phyloP scores from a whole-genome alignment of 2,888 invertebrate genomes.

The Patella pellucida region DNA sequence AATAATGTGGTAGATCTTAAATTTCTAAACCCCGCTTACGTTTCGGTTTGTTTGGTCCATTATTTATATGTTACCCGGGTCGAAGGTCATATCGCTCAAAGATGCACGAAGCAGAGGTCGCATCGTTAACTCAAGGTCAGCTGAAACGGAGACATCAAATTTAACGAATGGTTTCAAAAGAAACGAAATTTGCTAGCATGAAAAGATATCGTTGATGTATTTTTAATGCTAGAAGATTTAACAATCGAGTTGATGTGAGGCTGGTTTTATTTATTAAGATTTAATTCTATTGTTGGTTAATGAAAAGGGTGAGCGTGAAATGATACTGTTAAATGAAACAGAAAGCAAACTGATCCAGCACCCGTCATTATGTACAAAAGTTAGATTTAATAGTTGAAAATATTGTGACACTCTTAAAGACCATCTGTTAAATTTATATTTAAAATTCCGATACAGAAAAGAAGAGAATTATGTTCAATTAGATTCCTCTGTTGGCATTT shows the following conservation, averaged over 20 bases:
- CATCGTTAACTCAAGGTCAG: neutral
- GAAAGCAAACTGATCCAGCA: neutral
- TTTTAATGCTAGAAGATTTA: neutral
- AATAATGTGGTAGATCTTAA: conserved; percentile 1
- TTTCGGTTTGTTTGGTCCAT: conserved; percentile 1
- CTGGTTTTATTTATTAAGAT: neutral
- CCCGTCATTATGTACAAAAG: neutral
- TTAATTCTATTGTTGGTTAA: neutral
- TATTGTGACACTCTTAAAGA: neutral
- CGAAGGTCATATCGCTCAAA: neutral
- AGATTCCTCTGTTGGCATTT: too few relatives aligned
- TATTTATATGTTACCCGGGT: neutral
- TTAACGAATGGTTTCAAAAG: conserved; percentile 8
- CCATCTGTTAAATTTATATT: neutral
- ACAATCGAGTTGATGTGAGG: neutral
- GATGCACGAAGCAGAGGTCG: neutral
- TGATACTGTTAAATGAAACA: neutral
- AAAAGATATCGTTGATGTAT: neutral
- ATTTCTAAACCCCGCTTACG: neutral
- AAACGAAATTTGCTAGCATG: neutral
- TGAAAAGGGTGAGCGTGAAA: neutral
- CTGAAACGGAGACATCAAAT: conserved; percentile 11
- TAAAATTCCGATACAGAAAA: neutral
- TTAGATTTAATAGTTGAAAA: too few relatives aligned
- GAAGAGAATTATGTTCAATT: too few relatives aligned